Evolutionary conservation across 2,888 invertebrate species (phyloP), one percentile per base, ranked within the genome.

Genomic region (Ophion ellenae): DNA sequence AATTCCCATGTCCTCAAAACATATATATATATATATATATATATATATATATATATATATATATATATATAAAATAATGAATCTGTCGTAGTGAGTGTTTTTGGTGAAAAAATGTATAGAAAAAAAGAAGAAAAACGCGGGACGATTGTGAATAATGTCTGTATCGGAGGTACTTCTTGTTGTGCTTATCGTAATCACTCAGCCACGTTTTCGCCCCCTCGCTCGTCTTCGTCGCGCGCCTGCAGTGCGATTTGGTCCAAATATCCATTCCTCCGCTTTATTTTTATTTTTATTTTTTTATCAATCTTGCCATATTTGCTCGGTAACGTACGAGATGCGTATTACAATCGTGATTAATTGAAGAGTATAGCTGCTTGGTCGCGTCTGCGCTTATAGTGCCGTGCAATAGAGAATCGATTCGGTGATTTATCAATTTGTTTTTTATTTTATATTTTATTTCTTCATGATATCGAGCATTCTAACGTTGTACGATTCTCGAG

Each of bases 191-290:
- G 77, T 83, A 63, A 77, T 84, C 69, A 81, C 83, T 81, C 86
- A 81, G 89, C 89, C 90, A 89, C 90, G 90, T 87, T 87, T 88
- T 88, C 88, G 89, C 89, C 88, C 91, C 87, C 91, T 91, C 91
- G 91, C 91, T 89, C 90, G 88, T 88, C 81, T 88, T 69, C 82
- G 80, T 82, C 40, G 80, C 53, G 76, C 47, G 45, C 78, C 76
- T 28, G n/a, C 20, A 47, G 57, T 20, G 11, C 11, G 45, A 57
- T 67, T 67, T 7, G 36, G 3, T 36, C 9, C 9, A 76, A 28
- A 9, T 40, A 40, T 40, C 40, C 11, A 66, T n/a, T 17, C 24
- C 47, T 24, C 14, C 14, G 47, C 28, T 47, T 47, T 47, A 9
- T n/a, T 40, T 47, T 40, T 40, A 9, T n/a, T 40, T 47, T 40